Percentiles rank a stretch among this genome's conserved stretches.
Evolutionary conservation across 2,888 invertebrate genomes (phyloP).

Genomic region (Andrena minutula): DNA sequence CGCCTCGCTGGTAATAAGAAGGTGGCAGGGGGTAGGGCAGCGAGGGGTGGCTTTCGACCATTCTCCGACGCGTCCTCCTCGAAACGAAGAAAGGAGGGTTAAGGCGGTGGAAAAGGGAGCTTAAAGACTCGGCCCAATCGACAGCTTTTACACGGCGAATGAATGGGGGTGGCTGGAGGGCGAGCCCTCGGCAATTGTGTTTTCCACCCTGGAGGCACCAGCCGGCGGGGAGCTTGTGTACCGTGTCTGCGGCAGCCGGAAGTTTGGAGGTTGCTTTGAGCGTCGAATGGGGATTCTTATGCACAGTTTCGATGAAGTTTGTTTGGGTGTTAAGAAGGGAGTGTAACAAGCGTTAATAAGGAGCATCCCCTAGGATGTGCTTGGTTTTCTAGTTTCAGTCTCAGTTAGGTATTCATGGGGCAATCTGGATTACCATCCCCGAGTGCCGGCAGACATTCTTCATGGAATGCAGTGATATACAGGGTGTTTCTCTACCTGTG

Average conservation of each 20-base stretch:
- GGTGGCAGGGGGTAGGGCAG: neutral
- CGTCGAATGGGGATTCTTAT: conserved; percentile 20
- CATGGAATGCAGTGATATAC: too few species aligned
- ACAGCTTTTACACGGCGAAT: conserved; percentile 72
- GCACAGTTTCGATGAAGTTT: conserved; percentile 24
- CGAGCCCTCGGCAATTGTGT: conserved; percentile 75
- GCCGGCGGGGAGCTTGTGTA: conserved; percentile 33
- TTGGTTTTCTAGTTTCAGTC: neutral
- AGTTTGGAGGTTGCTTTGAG: conserved; percentile 6
- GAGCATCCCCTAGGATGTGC: conserved; percentile 3
- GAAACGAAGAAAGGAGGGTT: conserved; percentile 48
- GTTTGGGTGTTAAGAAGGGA: neutral
- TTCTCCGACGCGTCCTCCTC: conserved; percentile 49
- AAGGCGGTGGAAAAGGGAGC: conserved; percentile 42
- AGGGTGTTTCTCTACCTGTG: too few species aligned
- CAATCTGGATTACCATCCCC: too few species aligned
- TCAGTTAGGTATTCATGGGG: too few species aligned
- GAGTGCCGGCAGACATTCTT: too few species aligned
- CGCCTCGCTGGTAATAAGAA: conserved; percentile 46
- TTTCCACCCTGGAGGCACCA: conserved; percentile 69
- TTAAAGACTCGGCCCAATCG: conserved; percentile 67
- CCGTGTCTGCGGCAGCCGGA: neutral
- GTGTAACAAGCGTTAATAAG: neutral
- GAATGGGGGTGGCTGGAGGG: conserved; percentile 36
- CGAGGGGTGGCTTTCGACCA: conserved; percentile 47